Evolutionary conservation across 2,888 invertebrate species (phyloP).

Genomic region (Megaustenia siamemsis): DNA sequence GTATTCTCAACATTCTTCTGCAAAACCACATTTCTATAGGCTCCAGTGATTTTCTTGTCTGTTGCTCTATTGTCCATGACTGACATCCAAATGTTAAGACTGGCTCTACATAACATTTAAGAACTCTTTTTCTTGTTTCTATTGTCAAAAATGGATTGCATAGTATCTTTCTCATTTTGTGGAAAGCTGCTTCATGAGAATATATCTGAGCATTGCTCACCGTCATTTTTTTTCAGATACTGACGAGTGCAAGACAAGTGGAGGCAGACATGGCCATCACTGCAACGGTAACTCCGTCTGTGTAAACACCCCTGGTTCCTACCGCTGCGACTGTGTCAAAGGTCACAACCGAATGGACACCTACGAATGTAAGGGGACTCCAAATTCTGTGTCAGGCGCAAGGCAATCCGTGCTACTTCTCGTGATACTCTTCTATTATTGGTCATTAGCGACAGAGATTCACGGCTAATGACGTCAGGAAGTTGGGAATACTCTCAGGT

Average conservation of each 20-base stretch:
- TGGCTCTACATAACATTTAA: too few species aligned
- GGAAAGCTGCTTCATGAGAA: too few species aligned
- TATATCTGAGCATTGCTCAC: too few species aligned
- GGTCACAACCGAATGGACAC: conserved; percentile 84
- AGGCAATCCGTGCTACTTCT: conserved; percentile 21
- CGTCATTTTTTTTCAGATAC: conserved; percentile 85
- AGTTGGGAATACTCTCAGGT: not conserved
- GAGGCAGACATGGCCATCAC: conserved; percentile 84
- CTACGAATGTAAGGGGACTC: conserved; percentile 71
- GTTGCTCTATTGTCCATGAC: too few species aligned
- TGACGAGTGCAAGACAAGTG: conserved; percentile 90
- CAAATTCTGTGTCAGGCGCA: conserved; percentile 38
- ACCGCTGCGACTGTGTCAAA: conserved; percentile 90
- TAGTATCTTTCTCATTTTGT: too few species aligned
- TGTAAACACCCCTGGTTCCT: conserved; percentile 90
- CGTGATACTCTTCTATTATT: conserved; percentile 37
- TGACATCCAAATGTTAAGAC: too few species aligned
- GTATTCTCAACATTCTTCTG: too few species aligned
- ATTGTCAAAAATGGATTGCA: too few species aligned
- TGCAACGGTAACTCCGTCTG: conserved; percentile 91
- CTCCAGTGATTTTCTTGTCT: too few species aligned
- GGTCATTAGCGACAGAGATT: not conserved
- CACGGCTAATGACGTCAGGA: not conserved
- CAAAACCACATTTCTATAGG: too few species aligned
- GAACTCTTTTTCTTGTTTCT: too few species aligned